A percentile compares a stretch with the other conserved stretches of the same genome.
These are phyloP conservation scores for Triops cancriformis DNA, from an alignment of 1,140 invertebrate genomes.

Conservation along the genomic window DNA sequence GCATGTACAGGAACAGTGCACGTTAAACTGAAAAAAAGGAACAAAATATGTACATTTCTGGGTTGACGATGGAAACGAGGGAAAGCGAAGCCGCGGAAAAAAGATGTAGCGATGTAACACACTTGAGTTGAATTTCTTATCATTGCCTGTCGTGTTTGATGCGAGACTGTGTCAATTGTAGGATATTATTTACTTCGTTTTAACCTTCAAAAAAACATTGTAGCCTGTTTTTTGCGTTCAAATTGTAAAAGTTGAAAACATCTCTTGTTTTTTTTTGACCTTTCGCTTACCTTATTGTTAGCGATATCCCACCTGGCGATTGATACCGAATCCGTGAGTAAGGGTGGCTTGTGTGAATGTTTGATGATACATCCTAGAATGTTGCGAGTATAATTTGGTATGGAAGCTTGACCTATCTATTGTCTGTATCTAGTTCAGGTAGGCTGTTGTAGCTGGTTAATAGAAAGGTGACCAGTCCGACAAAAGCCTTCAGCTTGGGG, in stretches of 20 bases:
- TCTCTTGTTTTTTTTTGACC: neutral
- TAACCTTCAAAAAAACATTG: neutral
- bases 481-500: neutral
- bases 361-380: conserved; percentile 10
- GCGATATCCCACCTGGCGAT: conserved; percentile 8
- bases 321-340: conserved; percentile 6
- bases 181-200: neutral
- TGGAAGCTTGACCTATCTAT: conserved; percentile 1
- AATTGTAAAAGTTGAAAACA: neutral
- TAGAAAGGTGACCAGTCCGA: conserved; percentile 5
- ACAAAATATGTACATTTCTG: conserved; percentile 7
- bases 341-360: neutral
- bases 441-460: conserved; percentile 13
- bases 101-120: neutral
- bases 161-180: neutral
- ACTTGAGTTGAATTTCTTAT: conserved; percentile 6
- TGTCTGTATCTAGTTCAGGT: conserved; percentile 10
- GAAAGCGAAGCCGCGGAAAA: neutral
- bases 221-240: conserved; percentile 6
- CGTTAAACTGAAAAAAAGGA: neutral
- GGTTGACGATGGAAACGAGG: neutral
- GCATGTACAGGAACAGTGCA: conserved; percentile 12
- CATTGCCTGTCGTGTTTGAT: conserved; percentile 6
- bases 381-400: conserved; percentile 5
- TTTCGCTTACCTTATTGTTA: neutral